Evolutionary conservation across 2,888 invertebrate species (phyloP).

Genomic region (Ophonus ardosiacus): DNA sequence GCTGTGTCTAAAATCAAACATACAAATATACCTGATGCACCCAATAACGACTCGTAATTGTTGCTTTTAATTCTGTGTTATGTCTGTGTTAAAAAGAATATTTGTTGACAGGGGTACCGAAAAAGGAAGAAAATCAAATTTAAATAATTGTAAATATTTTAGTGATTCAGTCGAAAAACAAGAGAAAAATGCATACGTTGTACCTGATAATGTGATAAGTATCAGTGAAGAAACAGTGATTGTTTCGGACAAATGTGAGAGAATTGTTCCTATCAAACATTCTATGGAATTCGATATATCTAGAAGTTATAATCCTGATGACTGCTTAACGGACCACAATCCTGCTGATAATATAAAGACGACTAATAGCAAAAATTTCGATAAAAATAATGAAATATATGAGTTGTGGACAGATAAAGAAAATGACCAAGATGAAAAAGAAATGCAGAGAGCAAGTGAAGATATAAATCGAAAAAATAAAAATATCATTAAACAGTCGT

Average conservation of each 20-base stretch:
- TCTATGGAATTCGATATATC: no score
- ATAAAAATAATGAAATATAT: background rate
- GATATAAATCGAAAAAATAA: conserved; percentile 83
- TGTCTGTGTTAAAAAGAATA: background rate
- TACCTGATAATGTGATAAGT: background rate
- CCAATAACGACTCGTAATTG: background rate
- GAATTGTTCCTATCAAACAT: no score
- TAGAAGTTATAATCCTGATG: no score
- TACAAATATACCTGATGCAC: conserved; percentile 51
- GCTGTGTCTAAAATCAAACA: conserved; percentile 52
- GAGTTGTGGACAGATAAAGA: conserved; percentile 6
- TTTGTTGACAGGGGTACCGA: background rate
- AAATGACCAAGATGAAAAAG: conserved; percentile 54
- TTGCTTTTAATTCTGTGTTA: background rate
- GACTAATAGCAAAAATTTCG: background rate
- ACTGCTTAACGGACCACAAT: no score
- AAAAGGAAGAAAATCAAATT: background rate
- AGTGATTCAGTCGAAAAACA: background rate
- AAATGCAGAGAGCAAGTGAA: conserved; percentile 62
- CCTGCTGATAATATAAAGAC: background rate
- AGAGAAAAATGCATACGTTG: background rate
- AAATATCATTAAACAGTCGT: conserved; percentile 81
- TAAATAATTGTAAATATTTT: background rate
- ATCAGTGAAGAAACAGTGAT: no score
- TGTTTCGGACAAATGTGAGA: no score